Base-by-base conservation (phyloP, 2,888 invertebrate genomes). In the Caenorhabditis afra region DNA sequence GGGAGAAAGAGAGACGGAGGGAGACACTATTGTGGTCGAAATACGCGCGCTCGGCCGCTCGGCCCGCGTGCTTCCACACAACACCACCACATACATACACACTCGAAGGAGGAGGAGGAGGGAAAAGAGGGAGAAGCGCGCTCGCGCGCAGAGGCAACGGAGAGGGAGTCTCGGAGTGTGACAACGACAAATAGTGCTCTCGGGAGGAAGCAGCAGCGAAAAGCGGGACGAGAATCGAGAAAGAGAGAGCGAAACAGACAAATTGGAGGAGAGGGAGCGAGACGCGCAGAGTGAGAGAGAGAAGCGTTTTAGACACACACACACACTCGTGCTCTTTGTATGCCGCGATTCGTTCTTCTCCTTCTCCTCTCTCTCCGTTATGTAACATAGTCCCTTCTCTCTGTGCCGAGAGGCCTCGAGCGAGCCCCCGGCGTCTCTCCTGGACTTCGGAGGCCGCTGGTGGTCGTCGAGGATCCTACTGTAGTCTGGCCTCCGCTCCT, bases 101-200 rank as follows among this genome's bases (percentile, higher is more conserved):
- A 53, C 61, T 53, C 39, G 64, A 73, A 45, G 50, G 58, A 22
- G 4, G 35, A 29, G 57, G 29, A 29, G 44, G 18, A 52, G 58
- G 50, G 55, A 23, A 16, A 18, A 12, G 49, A 11, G 39, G 18
- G 22, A 47, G 58, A 29, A 10, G 39, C 47, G 23, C 14, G n/a
- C n/a, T n/a, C n/a, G n/a, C n/a, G n/a, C n/a, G n/a, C n/a, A n/a
- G n/a, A n/a, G 44, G n/a, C 23, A 52, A 52, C 14, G 22, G 50
- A 14, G 23, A 50, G 14, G 37, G n/a, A n/a, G 53, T 22, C 11
- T 14, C 55, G 20, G 55, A 59, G 68, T 59, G 50, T 68, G 68
- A 62, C 70, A 44, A 61, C 70, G 71, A 71, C 62, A 71, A 71
- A 71, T 64, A 64, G 73, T 64, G 73, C 71, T 71, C 71, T 53